Conservation (phyloP, 2,113 vertebrate genomes). For the Pangasianodon gigas region DNA sequence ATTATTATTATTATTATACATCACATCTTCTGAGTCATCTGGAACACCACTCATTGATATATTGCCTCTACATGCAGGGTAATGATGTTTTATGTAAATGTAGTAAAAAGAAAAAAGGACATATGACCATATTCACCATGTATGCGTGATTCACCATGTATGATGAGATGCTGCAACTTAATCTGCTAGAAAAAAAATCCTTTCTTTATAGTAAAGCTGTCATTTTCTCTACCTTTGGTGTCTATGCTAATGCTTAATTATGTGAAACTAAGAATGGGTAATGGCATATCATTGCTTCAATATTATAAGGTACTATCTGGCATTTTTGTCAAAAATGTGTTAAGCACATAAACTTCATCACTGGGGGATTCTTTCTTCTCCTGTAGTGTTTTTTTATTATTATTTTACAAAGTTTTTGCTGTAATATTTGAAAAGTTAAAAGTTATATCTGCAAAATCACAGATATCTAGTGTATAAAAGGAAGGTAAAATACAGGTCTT, state of each 20-base stretch:
- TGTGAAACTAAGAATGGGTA: not conserved
- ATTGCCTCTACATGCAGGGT: slow-evolving; percentile 66
- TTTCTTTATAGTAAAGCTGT: slow-evolving; percentile 80
- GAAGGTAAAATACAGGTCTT: not conserved
- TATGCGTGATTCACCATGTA: slow-evolving; percentile 68
- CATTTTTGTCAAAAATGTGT: not conserved
- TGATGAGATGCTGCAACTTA: slow-evolving; percentile 74
- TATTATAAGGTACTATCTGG: not conserved
- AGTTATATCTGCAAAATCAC: not conserved
- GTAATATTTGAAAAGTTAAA: not conserved
- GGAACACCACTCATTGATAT: slow-evolving; percentile 61
- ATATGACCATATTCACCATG: slow-evolving; percentile 73
- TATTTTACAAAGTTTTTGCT: not conserved
- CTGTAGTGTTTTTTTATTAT: not conserved
- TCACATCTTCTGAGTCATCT: slow-evolving; percentile 56
- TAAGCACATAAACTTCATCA: not conserved
- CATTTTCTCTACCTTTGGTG: slow-evolving; percentile 72
- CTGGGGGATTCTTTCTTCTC: not conserved
- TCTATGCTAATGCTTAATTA: slow-evolving; percentile 46
- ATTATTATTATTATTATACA: slow-evolving; percentile 26
- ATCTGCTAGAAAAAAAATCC: slow-evolving; percentile 73
- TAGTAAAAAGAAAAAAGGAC: slow-evolving; percentile 63
- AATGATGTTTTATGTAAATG: slow-evolving; percentile 69
- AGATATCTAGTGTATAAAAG: not conserved
- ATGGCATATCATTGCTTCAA: not conserved